A percentile compares a stretch with the other conserved stretches of the same genome.
These are phyloP conservation scores for Drosophila auraria DNA, from an alignment of 1,140 invertebrate genomes.

Conservation along the genomic window DNA sequence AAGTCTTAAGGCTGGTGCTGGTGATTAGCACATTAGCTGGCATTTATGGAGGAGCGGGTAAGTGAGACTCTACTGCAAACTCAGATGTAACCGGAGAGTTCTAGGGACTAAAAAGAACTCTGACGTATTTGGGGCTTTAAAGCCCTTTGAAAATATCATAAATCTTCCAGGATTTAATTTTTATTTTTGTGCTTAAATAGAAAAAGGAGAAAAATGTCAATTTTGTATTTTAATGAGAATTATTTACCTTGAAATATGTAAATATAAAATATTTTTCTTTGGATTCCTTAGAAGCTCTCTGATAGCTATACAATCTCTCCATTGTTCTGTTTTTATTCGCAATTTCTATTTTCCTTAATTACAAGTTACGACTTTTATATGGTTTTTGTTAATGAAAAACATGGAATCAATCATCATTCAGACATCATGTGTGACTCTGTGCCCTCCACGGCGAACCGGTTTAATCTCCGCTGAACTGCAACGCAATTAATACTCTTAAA, in stretches of 20 bases:
- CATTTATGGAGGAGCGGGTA: slow-evolving; percentile 12
- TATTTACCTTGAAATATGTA: not conserved
- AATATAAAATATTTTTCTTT: not conserved
- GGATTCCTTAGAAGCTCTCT: not conserved
- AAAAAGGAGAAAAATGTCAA: too few species aligned
- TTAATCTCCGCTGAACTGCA: slow-evolving; percentile 20
- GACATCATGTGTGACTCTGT: not conserved
- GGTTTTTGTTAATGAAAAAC: not conserved
- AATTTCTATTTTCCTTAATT: not conserved
- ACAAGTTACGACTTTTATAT: too few species aligned
- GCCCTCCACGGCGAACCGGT: slow-evolving; percentile 41
- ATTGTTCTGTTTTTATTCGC: too few species aligned
- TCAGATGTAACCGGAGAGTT: not conserved
- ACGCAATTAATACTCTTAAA: slow-evolving; percentile 10
- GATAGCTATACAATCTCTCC: not conserved
- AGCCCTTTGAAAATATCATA: too few species aligned
- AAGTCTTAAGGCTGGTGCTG: slow-evolving; percentile 26
- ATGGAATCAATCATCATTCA: not conserved
- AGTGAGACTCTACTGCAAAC: slow-evolving; percentile 25
- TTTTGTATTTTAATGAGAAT: not conserved
- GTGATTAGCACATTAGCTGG: slow-evolving; percentile 14
- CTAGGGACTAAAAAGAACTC: too few species aligned
- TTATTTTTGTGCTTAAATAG: too few species aligned
- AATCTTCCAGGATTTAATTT: too few species aligned
- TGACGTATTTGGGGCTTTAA: too few species aligned